Evolutionary conservation across 2,888 invertebrate genomes (phyloP).

Genomic region (Andrena minutula): DNA sequence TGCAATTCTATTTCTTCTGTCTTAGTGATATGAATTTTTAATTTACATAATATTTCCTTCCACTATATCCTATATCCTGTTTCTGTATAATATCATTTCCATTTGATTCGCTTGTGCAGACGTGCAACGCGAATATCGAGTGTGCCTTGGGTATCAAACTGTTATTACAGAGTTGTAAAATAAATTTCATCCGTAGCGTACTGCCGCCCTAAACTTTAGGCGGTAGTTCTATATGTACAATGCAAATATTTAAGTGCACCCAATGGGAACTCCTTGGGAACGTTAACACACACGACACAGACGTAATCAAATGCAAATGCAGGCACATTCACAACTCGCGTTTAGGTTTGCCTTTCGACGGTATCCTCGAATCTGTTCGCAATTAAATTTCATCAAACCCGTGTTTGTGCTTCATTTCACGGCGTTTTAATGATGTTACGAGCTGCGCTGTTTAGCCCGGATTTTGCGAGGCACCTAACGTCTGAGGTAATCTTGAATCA

Average conservation of each 20-base stretch:
- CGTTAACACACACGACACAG: not conserved
- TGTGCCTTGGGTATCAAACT: not conserved
- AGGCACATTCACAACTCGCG: not conserved
- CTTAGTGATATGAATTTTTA: too few relatives aligned
- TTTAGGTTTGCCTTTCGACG: not conserved
- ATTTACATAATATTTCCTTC: too few relatives aligned
- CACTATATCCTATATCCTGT: too few relatives aligned
- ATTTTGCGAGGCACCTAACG: not conserved
- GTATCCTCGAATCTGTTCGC: constrained; percentile 1
- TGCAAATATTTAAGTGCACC: constrained; percentile 9
- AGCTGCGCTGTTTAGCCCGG: not conserved
- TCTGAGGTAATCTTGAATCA: too few relatives aligned
- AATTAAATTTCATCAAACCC: not conserved
- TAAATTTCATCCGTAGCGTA: not conserved
- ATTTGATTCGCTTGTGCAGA: too few relatives aligned
- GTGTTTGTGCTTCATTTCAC: constrained; percentile 8
- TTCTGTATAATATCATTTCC: too few relatives aligned
- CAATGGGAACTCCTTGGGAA: not conserved
- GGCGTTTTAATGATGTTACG: constrained; percentile 4
- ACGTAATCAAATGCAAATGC: constrained; percentile 31
- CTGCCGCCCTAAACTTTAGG: not conserved
- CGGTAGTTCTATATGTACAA: not conserved
- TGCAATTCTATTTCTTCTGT: too few relatives aligned
- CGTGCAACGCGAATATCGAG: too few relatives aligned
- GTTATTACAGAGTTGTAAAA: not conserved